A percentile compares a stretch with the other conserved stretches of the same genome.
Conservation (phyloP, 2,113 vertebrate genomes). For the Dinomys branickii region DNA sequence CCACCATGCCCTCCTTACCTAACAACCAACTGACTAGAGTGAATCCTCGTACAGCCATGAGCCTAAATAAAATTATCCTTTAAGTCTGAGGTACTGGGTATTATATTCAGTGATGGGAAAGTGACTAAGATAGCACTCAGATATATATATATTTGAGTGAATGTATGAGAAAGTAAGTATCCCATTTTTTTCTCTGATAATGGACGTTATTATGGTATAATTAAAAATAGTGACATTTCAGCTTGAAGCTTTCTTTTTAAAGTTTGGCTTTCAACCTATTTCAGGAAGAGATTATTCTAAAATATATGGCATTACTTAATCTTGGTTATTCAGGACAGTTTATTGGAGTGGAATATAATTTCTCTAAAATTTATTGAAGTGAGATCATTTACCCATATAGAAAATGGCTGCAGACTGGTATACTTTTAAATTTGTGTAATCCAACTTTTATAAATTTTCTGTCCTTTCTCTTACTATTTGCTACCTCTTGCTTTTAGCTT, state of each 20-base stretch:
- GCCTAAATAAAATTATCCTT: neutral
- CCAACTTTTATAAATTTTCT: constrained; percentile 56
- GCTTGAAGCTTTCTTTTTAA: neutral
- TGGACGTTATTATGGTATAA: neutral
- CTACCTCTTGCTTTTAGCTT: neutral
- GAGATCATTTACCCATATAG: constrained; percentile 44
- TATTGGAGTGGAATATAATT: constrained; percentile 31
- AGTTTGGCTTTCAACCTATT: constrained; percentile 40
- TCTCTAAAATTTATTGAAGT: constrained; percentile 54
- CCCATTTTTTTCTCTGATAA: neutral
- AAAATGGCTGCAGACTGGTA: neutral
- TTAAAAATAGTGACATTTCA: neutral
- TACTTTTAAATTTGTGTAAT: constrained; percentile 34
- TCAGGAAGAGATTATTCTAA: constrained; percentile 48
- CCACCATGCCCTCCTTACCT: neutral
- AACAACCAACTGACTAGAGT: neutral
- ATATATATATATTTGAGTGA: neutral
- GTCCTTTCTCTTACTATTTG: neutral
- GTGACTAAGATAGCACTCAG: neutral
- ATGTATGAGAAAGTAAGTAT: neutral
- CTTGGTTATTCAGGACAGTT: constrained; percentile 38
- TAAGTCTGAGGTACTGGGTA: neutral
- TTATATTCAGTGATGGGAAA: neutral
- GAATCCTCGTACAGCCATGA: neutral
- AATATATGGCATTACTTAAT: constrained; percentile 32